Conservation (phyloP, 1,140 invertebrate species). For the Adoxophyes honmai region DNA sequence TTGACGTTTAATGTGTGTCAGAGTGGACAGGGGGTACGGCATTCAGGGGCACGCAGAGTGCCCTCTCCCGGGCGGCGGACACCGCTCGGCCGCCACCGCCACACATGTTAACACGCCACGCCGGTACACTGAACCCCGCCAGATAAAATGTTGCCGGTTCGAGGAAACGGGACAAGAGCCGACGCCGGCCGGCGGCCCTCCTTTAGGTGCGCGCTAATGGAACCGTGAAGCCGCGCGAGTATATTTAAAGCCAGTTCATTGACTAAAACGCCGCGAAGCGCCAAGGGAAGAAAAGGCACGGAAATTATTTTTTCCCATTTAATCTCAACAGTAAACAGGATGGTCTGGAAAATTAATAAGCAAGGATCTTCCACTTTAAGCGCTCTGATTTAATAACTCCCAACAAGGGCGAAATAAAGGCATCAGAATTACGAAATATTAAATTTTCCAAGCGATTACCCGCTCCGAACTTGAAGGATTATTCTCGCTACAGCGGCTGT, state of each 20-base stretch:
- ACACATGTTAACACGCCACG: conserved; percentile 38
- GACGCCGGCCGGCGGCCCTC: conserved; percentile 32
- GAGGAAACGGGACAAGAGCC: conserved; percentile 44
- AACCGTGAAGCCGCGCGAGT: conserved; percentile 24
- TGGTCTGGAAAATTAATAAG: conserved; percentile 14
- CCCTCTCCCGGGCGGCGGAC: conserved; percentile 24
- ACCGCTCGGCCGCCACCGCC: conserved; percentile 31
- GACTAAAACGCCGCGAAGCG: conserved; percentile 23
- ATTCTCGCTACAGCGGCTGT: conserved; percentile 27
- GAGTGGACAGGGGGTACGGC: not conserved
- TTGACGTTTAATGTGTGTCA: conserved; percentile 4
- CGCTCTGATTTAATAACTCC: conserved; percentile 15
- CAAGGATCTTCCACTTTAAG: conserved; percentile 11
- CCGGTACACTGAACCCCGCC: conserved; percentile 50
- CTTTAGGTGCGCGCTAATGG: conserved; percentile 28
- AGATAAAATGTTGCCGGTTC: conserved; percentile 53
- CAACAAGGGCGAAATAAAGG: conserved; percentile 26
- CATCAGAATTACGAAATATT: conserved; percentile 34
- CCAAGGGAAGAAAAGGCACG: not conserved
- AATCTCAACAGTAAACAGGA: conserved; percentile 11
- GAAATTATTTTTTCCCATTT: not conserved
- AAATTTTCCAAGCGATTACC: conserved; percentile 34
- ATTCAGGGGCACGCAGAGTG: not conserved
- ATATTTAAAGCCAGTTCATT: conserved; percentile 31
- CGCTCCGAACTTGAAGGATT: conserved; percentile 30